phyloP scores from a whole-genome alignment of 64 coral and sea anemone species.

The Dendrophyllia cribrosa region DNA sequence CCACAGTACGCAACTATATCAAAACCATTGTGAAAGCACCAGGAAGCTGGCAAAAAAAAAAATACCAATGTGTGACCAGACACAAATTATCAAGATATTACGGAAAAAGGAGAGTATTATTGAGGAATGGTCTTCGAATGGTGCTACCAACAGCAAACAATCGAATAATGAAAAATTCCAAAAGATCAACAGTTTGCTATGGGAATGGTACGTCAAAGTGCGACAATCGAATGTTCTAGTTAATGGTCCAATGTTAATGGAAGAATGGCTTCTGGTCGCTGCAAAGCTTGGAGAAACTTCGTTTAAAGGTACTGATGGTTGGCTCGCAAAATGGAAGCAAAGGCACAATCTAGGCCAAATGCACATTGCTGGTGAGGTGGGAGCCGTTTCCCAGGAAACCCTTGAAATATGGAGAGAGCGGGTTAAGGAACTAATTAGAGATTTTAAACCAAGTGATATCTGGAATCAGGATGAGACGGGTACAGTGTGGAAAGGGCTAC shows the following conservation, averaged over 20 bases:
- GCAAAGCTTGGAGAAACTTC: slow-evolving; percentile 47
- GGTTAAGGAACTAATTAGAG: slow-evolving; percentile 34
- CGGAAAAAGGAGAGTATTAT: slow-evolving; percentile 27
- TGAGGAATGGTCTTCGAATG: slow-evolving; percentile 28
- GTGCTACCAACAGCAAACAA: neutral
- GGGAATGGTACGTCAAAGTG: slow-evolving; percentile 42
- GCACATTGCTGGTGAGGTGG: slow-evolving; percentile 24
- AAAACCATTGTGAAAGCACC: slow-evolving; percentile 7
- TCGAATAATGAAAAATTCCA: slow-evolving; percentile 42
- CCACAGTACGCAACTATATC: neutral
- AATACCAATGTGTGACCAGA: slow-evolving; percentile 45
- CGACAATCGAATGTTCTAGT: slow-evolving; percentile 40
- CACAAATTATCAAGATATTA: slow-evolving; percentile 17
- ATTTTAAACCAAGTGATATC: neutral
- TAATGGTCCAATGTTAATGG: slow-evolving; percentile 36
- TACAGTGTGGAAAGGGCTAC: slow-evolving; percentile 40
- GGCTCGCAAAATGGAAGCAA: slow-evolving; percentile 59
- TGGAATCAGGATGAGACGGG: slow-evolving; percentile 54
- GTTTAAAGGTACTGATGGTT: too few relatives aligned
- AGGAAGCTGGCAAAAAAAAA: slow-evolving; percentile 53
- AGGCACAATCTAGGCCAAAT: slow-evolving; percentile 27
- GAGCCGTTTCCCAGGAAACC: slow-evolving; percentile 18
- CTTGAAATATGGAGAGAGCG: slow-evolving; percentile 27
- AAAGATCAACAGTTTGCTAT: slow-evolving; percentile 45
- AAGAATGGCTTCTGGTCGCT: slow-evolving; percentile 43